Base-by-base conservation (phyloP, 2,888 invertebrate genomes). In the Hybos culiciformis region DNA sequence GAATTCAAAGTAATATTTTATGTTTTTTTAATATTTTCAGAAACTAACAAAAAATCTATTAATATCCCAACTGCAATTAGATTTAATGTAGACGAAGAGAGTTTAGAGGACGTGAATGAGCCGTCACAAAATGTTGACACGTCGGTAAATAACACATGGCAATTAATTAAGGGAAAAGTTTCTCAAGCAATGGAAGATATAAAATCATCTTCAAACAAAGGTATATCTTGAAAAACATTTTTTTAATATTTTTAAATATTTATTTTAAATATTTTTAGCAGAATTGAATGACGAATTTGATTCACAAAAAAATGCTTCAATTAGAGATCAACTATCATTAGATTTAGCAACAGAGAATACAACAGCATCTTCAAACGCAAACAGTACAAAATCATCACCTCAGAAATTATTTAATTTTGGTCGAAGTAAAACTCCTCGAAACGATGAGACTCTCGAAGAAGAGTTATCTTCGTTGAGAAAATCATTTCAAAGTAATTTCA, bases 131-230 rank as follows among this genome's bases (percentile, higher is more conserved):
- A n/a, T n/a, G n/a, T n/a, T n/a, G n/a, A n/a, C n/a, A n/a, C n/a
- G n/a, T n/a, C n/a, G n/a, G n/a, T n/a, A n/a, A n/a, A n/a, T n/a
- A n/a, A n/a, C 44, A 63, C 66, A 46, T 66, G 66, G 66, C 61
- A 61, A 48, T 50, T 65, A 41, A 62, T 66, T 48, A 66, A 66
- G 50, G 66, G 65, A 41, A 63, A 62, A 51, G 65, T 66, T 4
- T 56, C 64, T 21, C 66, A 66, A 47, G 65, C 65, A 5, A 59
- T 66, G 49, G 66, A 65, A 53, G 66, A 66, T 29, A 66, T 66
- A 32, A 66, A 65, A 53, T 32, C 41, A 34, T 44, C 17, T 15
- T 8, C 44, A 12, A 18, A 18, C 4, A 50, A 48, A 48, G 40
- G 50, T 48, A 39, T 32, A 34, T 44, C 8, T 15, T 15, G 15